Percentiles rank a stretch among this genome's conserved stretches.
These are phyloP conservation scores for Platerodrilus igneus DNA, from an alignment of 2,888 invertebrate species.

Conservation along the genomic window DNA sequence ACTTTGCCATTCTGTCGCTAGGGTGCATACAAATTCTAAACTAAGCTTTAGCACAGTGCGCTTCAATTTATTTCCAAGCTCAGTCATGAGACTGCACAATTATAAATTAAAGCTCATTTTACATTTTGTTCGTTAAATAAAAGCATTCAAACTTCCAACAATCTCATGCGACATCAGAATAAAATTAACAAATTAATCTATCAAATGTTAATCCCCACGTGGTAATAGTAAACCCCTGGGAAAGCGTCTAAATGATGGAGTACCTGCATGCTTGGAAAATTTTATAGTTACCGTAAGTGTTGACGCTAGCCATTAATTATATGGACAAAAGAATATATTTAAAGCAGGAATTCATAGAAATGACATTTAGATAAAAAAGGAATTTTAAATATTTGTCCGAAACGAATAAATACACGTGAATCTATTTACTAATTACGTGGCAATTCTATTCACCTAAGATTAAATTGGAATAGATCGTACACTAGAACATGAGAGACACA, in stretches of 20 bases:
- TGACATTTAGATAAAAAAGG: too few relatives aligned
- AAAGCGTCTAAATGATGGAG: conserved; percentile 21
- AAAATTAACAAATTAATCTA: conserved; percentile 24
- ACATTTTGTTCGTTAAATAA: too few relatives aligned
- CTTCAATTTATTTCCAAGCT: neutral
- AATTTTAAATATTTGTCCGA: conserved; percentile 17
- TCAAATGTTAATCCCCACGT: conserved; percentile 23
- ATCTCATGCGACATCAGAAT: conserved; percentile 25
- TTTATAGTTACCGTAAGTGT: conserved; percentile 21
- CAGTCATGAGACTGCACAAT: neutral
- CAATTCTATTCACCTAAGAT: conserved; percentile 29
- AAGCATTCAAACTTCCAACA: too few relatives aligned
- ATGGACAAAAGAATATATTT: conserved; percentile 20
- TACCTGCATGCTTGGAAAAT: conserved; percentile 26
- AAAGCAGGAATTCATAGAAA: too few relatives aligned
- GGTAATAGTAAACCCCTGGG: conserved; percentile 23
- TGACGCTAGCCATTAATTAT: conserved; percentile 25
- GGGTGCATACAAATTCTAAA: conserved; percentile 13
- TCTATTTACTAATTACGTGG: conserved; percentile 25
- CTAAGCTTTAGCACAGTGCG: neutral
- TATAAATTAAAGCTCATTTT: too few relatives aligned
- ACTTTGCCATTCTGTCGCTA: conserved; percentile 14
- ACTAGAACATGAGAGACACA: conserved; percentile 22
- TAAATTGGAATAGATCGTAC: conserved; percentile 21
- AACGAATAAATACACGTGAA: conserved; percentile 23